Evolutionary conservation across 2,797 vertebrate genomes (phyloP).

Genomic region (Macrochelys suwanniensis): DNA sequence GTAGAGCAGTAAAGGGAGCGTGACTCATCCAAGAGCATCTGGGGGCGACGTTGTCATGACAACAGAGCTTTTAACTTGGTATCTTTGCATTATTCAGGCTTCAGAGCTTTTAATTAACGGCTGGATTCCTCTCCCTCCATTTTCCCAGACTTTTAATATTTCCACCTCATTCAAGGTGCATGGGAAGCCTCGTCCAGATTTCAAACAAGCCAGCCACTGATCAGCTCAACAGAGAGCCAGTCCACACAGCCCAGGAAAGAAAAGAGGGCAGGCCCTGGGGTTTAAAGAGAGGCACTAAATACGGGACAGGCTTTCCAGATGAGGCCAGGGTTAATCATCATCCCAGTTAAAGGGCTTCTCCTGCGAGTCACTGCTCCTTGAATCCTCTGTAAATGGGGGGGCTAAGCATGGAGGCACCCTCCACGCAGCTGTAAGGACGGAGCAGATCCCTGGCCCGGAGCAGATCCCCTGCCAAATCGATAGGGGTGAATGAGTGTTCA

Average conservation of each 20-base stretch:
- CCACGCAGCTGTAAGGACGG: background rate
- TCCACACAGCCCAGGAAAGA: rapidly evolving
- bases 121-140: background rate
- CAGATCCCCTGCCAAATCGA: background rate
- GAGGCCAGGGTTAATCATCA: background rate
- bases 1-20: background rate
- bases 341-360: background rate
- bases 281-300: background rate
- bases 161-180: background rate
- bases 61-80: conserved; percentile 17
- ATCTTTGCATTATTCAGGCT: conserved; percentile 6
- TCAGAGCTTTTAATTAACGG: conserved; percentile 46
- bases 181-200: background rate
- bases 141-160: background rate
- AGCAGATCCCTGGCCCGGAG: background rate
- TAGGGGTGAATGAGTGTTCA: background rate
- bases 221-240: background rate
- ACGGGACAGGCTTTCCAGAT: background rate
- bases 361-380: background rate
- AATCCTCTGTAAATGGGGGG: background rate
- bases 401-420: background rate
- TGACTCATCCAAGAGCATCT: conserved; percentile 50
- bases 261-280: background rate
- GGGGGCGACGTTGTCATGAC: background rate
- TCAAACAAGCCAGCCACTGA: background rate